Evolutionary conservation across 1,140 invertebrate genomes (phyloP), one percentile per base, ranked within the genome.

Genomic region (Bombus polaris): DNA sequence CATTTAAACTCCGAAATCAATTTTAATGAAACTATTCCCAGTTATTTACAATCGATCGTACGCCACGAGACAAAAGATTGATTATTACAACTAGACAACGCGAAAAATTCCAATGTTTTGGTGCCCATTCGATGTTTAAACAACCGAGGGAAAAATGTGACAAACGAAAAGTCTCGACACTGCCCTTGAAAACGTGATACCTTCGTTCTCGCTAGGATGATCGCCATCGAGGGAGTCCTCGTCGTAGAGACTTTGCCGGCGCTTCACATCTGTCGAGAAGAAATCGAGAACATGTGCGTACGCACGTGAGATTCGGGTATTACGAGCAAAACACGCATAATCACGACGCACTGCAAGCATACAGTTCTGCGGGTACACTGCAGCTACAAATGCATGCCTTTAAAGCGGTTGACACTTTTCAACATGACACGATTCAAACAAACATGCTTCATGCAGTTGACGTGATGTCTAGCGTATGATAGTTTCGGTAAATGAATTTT

Each of bases 181-280:
- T 88, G 85, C 78, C 87, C 32, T 91, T 85, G 79, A 86, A 87
- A 91, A 88, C 77, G 75, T 89, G 88, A 84, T 95, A 95, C 95
- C 95, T 95, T 94, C 93, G 91, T 92, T 92, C 86, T 95, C 95
- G 92, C 92, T 91, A 84, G 93, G 93, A 91, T 92, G 93, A 91
- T 94, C 94, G 83, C 94, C 95, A 86, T 95, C 94, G 88, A 95
- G 94, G 86, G 95, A 95, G 91, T 95, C 94, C 90, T 94, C 95
- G 65, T 94, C 94, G 93, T 94, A 95, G 88, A 94, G 91, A 93
- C 93, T 94, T 89, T 89, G 89, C 87, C 93, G 94, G 92, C 94
- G 94, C 93, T 93, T 95, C 90, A 94, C 91, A 95, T 95, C 95
- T 95, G 93, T 89, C 91, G 91, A 94, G 86, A 93, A 94, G 86